A percentile compares a stretch with the other conserved stretches of the same genome.
phyloP scores from a whole-genome alignment of 1,140 invertebrate genomes.

The Drosophila santomea region DNA sequence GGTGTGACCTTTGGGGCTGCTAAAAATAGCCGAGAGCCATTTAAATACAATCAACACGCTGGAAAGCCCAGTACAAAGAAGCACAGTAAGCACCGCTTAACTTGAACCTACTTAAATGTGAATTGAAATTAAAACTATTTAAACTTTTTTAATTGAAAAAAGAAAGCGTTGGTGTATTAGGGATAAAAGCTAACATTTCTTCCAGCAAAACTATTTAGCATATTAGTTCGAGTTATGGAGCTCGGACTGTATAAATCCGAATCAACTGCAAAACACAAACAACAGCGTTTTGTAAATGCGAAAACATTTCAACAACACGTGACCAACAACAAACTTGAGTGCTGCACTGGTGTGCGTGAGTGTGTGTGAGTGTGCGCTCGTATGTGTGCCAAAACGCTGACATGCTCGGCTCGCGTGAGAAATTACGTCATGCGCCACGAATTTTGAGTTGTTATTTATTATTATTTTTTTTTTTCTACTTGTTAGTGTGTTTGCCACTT shows the following conservation, averaged over 20 bases:
- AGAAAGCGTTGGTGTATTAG: too few species aligned
- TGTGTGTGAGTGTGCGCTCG: conserved; percentile 1
- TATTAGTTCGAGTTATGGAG: conserved; percentile 4
- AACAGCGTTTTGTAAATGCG: conserved; percentile 51
- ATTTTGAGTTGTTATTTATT: conserved; percentile 58
- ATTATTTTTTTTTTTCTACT: conserved; percentile 43
- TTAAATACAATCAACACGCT: conserved; percentile 68
- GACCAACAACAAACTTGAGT: conserved; percentile 74
- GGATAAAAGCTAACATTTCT: too few species aligned
- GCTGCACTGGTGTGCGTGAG: conserved; percentile 15
- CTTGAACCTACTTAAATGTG: neutral
- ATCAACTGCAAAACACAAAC: conserved; percentile 37
- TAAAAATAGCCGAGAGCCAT: conserved; percentile 67
- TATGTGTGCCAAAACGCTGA: conserved; percentile 57
- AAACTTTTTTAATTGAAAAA: too few species aligned
- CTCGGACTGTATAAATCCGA: conserved; percentile 24
- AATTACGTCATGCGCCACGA: conserved; percentile 79
- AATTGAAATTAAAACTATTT: neutral
- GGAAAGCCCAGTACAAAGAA: conserved; percentile 55
- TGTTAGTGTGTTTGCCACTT: conserved; percentile 49
- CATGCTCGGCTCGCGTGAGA: conserved; percentile 77
- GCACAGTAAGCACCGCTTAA: conserved; percentile 3
- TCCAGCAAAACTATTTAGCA: too few species aligned
- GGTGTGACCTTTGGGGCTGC: conserved; percentile 60
- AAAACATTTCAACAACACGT: conserved; percentile 76